Conservation (phyloP, 1,140 invertebrate genomes). For the Caenorhabditis elegans region DNA sequence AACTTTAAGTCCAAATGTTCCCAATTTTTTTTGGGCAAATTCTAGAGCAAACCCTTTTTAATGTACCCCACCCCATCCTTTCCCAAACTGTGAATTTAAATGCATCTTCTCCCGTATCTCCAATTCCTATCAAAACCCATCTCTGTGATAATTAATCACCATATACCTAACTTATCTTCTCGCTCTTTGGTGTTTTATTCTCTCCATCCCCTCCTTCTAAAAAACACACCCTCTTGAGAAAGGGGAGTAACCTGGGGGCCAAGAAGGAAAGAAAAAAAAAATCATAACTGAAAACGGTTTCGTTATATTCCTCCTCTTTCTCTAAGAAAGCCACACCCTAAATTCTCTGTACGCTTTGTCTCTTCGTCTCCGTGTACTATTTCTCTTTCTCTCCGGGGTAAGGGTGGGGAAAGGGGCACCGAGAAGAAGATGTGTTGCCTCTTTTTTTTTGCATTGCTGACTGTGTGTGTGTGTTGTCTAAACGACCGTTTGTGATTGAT, state of each 20-base stretch:
- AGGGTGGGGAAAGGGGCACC: background rate
- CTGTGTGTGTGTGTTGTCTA: background rate
- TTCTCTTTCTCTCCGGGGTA: background rate
- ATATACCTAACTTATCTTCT: background rate
- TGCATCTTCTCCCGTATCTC: background rate
- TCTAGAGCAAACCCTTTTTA: too few species aligned
- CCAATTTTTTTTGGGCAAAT: too few species aligned
- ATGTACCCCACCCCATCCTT: too few species aligned
- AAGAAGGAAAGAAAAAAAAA: too few species aligned
- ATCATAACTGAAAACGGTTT: conserved; percentile 27
- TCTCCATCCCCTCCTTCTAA: too few species aligned
- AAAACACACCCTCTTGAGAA: too few species aligned
- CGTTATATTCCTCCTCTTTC: background rate
- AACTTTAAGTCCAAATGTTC: too few species aligned
- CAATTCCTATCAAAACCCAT: too few species aligned
- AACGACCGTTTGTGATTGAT: conserved; percentile 29
- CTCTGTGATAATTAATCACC: conserved; percentile 33
- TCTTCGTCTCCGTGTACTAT: conserved; percentile 12
- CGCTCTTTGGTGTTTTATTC: conserved; percentile 2
- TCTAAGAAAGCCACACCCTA: background rate
- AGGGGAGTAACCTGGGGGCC: too few species aligned
- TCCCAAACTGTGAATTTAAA: too few species aligned
- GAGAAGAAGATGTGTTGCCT: conserved; percentile 17
- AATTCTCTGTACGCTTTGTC: background rate
- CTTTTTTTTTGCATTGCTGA: too few species aligned